These are phyloP conservation scores for Pterocles gutturalis DNA, from an alignment of 2,113 vertebrate genomes.

Conservation along the genomic window DNA sequence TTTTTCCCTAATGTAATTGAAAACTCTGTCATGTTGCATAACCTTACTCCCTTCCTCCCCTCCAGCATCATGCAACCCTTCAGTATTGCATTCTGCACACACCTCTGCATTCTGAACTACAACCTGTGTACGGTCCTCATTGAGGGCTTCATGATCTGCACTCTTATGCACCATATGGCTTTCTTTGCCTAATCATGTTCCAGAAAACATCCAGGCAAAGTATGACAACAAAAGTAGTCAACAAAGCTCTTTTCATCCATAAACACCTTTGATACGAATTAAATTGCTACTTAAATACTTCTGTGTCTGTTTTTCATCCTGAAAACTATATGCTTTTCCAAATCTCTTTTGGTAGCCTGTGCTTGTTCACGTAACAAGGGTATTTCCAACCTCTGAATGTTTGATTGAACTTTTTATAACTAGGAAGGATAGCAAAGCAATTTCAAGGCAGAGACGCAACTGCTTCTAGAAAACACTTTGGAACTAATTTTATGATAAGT, in stretches of 20 bases:
- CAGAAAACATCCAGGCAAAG: background rate
- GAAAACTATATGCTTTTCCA: background rate
- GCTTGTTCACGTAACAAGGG: background rate
- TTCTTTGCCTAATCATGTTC: background rate
- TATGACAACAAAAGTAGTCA: background rate
- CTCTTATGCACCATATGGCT: background rate
- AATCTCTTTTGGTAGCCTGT: background rate
- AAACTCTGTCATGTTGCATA: background rate
- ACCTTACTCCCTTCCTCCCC: background rate
- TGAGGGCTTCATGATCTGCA: background rate
- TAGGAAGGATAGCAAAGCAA: background rate
- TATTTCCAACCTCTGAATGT: background rate
- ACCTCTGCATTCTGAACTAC: background rate
- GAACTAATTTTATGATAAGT: constrained; percentile 19
- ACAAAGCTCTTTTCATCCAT: background rate
- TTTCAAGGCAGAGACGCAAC: constrained; percentile 4
- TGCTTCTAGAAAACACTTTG: constrained; percentile 11
- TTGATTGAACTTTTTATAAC: background rate
- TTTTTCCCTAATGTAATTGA: background rate
- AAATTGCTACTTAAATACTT: background rate
- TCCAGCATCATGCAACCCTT: background rate
- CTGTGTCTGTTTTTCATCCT: background rate
- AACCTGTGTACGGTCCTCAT: background rate
- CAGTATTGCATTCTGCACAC: background rate
- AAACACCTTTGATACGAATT: background rate